Base-by-base conservation (phyloP, 1,140 invertebrate species). In the Zaprionus tsacasi region DNA sequence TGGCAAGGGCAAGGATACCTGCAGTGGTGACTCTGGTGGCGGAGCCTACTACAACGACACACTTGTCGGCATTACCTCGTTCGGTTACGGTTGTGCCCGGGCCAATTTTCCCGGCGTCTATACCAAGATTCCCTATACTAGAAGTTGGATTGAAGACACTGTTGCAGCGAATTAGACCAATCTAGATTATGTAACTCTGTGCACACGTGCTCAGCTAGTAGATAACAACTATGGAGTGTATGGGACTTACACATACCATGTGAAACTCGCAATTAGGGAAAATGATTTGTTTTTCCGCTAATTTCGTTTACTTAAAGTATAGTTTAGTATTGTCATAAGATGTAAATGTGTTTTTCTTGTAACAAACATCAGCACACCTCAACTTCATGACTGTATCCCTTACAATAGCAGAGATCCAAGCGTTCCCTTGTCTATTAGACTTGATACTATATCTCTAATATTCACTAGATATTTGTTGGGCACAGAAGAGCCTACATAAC, bases 11-110 rank as follows among this genome's bases (percentile, higher is more conserved):
- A 67, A 40, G 57, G 83, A 87, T 52, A 30, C 83, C 0, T 87
- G 83, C 77, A 80, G 73, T 38, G 83, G 83, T 0, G 83, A 87
- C 43, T 87, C 83, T 0, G 83, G 83, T 4, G 83, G 83, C 4
- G 48, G 77, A 0, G 55, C 36, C 7, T 54, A 58, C 1, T 36
- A 38, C 11, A 55, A 70, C 36, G 33, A n/a, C 5, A 13, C 15
- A 7, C 25, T 87, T 6, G 7, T 70, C 25, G 83, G 77, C 8
- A 73, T 87, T 15, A 80, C 82, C 1, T 87, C 83, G 35, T 88
- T 78, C 27, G 83, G 83, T 3, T 56, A 40, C 6, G 83, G 83
- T 11, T 87, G 83, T 11, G 83, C 72, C n/a, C 50, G 83, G 33
- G 11, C 59, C 7, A 7, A 15, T 5, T 75, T 72, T 35, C 77